Conservation (phyloP, 2,797 vertebrate species). For the Gymnocypris eckloni region DNA sequence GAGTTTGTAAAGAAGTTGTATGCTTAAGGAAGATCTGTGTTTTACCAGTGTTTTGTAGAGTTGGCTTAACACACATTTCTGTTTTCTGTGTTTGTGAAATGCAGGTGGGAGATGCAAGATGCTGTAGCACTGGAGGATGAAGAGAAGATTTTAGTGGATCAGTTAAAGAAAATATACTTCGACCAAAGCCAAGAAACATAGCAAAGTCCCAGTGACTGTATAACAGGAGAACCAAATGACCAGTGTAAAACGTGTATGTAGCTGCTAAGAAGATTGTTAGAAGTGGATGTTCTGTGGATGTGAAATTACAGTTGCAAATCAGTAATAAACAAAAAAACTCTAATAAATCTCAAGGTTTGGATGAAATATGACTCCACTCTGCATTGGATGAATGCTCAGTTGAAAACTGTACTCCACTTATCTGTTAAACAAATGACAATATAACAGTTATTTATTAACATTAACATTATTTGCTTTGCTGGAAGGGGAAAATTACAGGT, state of each 20-base stretch:
- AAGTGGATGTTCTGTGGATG: neutral
- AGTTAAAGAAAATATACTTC: constrained; percentile 83
- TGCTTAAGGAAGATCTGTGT: neutral
- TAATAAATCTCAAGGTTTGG: neutral
- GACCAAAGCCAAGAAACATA: constrained; percentile 63
- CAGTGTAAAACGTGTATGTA: neutral
- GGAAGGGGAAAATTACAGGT: neutral
- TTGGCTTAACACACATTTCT: neutral
- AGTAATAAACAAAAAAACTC: neutral
- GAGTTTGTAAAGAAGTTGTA: neutral
- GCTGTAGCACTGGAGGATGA: constrained; percentile 84
- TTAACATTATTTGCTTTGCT: neutral
- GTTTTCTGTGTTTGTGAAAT: constrained; percentile 60
- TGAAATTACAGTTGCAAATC: neutral
- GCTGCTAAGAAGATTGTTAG: neutral
- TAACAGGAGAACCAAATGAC: neutral
- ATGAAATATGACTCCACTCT: neutral
- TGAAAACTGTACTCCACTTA: neutral
- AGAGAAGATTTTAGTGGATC: constrained; percentile 84
- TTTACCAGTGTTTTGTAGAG: neutral
- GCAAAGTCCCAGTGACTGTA: neutral
- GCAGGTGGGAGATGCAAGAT: constrained; percentile 95
- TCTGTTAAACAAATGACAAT: neutral
- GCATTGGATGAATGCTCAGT: neutral
- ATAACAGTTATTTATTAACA: neutral